Evolutionary conservation across 2,888 invertebrate genomes (phyloP), one percentile per base, ranked within the genome.

Genomic region (Hypomecis punctinalis): DNA sequence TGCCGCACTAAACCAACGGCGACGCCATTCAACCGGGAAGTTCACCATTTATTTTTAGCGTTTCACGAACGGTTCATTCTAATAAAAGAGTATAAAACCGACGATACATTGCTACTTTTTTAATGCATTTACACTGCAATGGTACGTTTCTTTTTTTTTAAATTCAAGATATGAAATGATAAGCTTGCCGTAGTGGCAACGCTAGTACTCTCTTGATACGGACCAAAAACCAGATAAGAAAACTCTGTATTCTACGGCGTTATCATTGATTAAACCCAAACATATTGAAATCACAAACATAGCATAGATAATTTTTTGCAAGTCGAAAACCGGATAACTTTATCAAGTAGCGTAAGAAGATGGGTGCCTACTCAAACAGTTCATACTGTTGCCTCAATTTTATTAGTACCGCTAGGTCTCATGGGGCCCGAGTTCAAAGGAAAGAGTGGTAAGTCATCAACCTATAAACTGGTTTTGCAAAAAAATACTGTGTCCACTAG

Each of bases 1-100:
- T 74, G 70, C 76, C 68, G 66, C 61, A 40, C 61, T 57, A 45
- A 61, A 57, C 53, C 81, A 78, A 74, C 81, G 68, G 74, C 86
- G 84, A 90, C 92, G 91, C 92, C 91, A 92, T 92, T 92, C 91
- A 92, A 92, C 92, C 91, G 91, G 92, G 91, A 92, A 92, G 90
- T 92, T 89, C 87, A 91, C 83, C 80, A 86, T 89, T 90, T 92
- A 92, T 92, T 91, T 92, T 90, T 92, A 92, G 91, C 82, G 81
- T 86, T 86, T 84, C 79, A 86, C 80, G 82, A 87, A 85, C 82
- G 73, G 80, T 74, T 78, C 79, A 79, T 82, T 80, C 77, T 80
- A 74, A 79, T 82, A 79, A 77, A 76, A 71, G 47, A 5, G n/a
- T 36, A 36, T 72, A 74, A 73, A 68, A 67, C 4, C 23, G 42